A percentile compares a stretch with the other conserved stretches of the same genome.
phyloP scores from a whole-genome alignment of 2,888 invertebrate species.

The Phengaris alcon region DNA sequence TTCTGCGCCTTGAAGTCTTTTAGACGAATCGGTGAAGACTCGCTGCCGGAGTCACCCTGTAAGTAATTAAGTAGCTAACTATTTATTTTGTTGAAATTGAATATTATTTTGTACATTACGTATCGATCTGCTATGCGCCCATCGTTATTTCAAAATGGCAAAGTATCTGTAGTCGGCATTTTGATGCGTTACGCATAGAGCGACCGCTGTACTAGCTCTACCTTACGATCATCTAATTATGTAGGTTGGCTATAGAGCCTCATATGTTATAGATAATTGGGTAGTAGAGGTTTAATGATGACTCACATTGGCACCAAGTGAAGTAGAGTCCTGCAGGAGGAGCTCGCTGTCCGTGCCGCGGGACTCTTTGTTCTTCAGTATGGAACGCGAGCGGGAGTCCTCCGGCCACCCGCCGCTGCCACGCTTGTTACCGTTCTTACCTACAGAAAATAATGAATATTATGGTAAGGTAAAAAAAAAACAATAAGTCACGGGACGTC shows the following conservation, averaged over 20 bases:
- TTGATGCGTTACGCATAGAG: no score
- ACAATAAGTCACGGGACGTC: neutral
- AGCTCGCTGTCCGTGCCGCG: constrained; percentile 77
- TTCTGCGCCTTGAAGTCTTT: constrained; percentile 74
- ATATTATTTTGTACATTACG: no score
- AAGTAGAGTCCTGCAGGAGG: constrained; percentile 71
- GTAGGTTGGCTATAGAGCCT: no score
- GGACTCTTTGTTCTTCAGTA: constrained; percentile 76
- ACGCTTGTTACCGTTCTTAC: constrained; percentile 74
- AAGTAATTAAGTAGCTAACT: constrained; percentile 32
- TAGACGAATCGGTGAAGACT: constrained; percentile 81
- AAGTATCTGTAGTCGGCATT: no score
- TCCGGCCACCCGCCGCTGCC: constrained; percentile 67
- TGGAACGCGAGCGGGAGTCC: constrained; percentile 72
- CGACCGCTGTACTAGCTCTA: no score
- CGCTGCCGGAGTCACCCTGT: constrained; percentile 83
- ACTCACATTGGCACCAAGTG: constrained; percentile 72
- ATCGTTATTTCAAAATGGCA: no score
- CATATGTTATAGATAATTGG: no score
- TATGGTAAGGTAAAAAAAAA: neutral
- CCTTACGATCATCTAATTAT: no score
- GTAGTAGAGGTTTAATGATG: neutral
- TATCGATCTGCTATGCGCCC: no score
- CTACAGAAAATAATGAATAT: constrained; percentile 42
- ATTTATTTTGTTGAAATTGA: no score